Conservation (phyloP, 2,113 vertebrate species). For the Spea multiplicata region DNA sequence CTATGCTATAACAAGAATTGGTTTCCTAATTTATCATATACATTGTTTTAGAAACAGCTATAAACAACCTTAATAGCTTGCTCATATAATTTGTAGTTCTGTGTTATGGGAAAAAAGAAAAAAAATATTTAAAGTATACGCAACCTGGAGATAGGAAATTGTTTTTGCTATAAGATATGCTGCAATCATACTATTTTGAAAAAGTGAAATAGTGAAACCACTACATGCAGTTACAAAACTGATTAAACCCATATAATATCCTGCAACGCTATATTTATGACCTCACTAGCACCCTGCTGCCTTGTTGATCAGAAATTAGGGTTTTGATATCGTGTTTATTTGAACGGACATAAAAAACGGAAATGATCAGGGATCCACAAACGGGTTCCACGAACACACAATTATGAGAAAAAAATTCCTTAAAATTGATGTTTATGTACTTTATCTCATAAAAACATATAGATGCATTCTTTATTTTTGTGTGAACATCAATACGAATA, state of each 20-base stretch:
- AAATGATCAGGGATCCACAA: not conserved
- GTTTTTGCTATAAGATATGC: slow-evolving; percentile 18
- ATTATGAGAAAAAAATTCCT: not conserved
- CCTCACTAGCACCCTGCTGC: slow-evolving; percentile 9
- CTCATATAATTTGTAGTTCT: not conserved
- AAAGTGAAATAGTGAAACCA: slow-evolving; percentile 14
- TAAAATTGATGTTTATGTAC: not conserved
- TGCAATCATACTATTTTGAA: not conserved
- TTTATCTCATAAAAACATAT: not conserved
- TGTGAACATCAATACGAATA: not conserved
- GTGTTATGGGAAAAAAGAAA: not conserved
- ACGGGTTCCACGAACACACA: not conserved
- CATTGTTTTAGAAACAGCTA: not conserved
- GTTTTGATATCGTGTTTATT: not conserved
- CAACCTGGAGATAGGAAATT: slow-evolving; percentile 18
- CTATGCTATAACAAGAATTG: no score
- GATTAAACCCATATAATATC: slow-evolving; percentile 46
- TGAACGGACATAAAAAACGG: not conserved
- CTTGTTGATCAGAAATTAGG: slow-evolving; percentile 20
- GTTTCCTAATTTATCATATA: not conserved
- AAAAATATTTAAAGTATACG: not conserved
- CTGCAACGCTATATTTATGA: slow-evolving; percentile 26
- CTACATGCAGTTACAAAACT: slow-evolving; percentile 18
- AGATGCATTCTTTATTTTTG: not conserved
- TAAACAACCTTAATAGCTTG: not conserved